A percentile compares a stretch with the other conserved stretches of the same genome.
These are phyloP conservation scores for Drosophila testacea DNA, from an alignment of 2,888 invertebrate species.

Conservation along the genomic window DNA sequence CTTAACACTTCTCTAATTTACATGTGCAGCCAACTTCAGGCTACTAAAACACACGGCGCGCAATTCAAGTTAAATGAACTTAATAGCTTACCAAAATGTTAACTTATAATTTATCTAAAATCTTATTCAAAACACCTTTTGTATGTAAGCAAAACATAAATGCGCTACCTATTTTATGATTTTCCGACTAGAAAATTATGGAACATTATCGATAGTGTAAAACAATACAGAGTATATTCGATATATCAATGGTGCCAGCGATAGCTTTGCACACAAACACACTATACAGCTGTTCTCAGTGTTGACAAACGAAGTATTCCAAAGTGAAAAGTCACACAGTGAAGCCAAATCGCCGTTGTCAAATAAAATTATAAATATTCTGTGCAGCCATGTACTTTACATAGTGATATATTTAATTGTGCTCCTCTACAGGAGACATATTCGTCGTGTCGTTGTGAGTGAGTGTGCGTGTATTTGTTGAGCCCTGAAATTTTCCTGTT, in stretches of 20 bases:
- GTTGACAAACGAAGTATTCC: slow-evolving; percentile 41
- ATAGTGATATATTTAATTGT: slow-evolving; percentile 18
- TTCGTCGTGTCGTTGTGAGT: slow-evolving; percentile 10
- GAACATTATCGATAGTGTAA: too few species aligned
- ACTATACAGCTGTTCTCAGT: slow-evolving; percentile 49
- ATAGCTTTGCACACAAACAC: background rate
- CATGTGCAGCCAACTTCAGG: slow-evolving; percentile 30
- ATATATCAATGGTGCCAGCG: too few species aligned
- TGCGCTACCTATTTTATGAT: too few species aligned
- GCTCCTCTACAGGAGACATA: slow-evolving; percentile 48
- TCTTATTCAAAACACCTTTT: too few species aligned
- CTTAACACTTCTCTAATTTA: slow-evolving; percentile 43
- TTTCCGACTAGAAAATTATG: too few species aligned
- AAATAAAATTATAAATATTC: slow-evolving; percentile 5
- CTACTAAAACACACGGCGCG: too few species aligned
- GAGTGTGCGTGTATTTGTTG: slow-evolving; percentile 19
- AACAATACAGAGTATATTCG: too few species aligned
- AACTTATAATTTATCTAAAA: too few species aligned
- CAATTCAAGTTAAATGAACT: too few species aligned
- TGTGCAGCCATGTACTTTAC: slow-evolving; percentile 37
- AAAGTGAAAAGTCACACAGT: slow-evolving; percentile 63
- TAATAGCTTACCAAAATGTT: too few species aligned
- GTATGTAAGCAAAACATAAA: too few species aligned
- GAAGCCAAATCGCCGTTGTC: slow-evolving; percentile 43
- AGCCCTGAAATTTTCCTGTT: background rate